Conservation (phyloP, 1,140 invertebrate genomes). For the Caenorhabditis brenneri region DNA sequence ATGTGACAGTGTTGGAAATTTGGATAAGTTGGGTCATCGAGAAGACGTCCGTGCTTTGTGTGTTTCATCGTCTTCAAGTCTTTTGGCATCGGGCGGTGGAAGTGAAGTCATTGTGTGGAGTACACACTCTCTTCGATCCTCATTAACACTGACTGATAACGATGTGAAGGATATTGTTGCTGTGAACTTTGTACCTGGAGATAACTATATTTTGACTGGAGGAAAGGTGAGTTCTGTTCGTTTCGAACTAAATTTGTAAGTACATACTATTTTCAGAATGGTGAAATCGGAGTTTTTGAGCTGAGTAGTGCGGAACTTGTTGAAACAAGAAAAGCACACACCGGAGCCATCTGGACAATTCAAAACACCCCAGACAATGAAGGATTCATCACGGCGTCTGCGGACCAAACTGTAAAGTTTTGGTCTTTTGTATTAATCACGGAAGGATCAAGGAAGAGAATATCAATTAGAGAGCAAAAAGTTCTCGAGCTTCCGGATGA, state of each 20-base stretch:
- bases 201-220: conserved; percentile 86
- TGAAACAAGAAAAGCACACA: conserved; percentile 77
- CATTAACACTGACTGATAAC: conserved; percentile 59
- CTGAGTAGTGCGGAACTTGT: conserved; percentile 40
- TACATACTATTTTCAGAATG: conserved; percentile 74
- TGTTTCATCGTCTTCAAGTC: conserved; percentile 83
- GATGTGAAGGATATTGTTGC: conserved; percentile 73
- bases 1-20: conserved; percentile 54
- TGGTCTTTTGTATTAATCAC: conserved; percentile 86
- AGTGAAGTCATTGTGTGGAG: conserved; percentile 52
- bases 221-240: conserved; percentile 75
- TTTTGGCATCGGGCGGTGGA: conserved; percentile 68
- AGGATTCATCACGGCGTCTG: conserved; percentile 76
- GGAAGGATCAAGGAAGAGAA: conserved; percentile 60
- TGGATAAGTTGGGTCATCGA: conserved; percentile 80
- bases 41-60: conserved; percentile 84
- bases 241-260: neutral
- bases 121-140: conserved; percentile 48
- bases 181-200: conserved; percentile 86
- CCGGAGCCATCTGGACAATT: conserved; percentile 79
- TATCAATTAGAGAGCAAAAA: conserved; percentile 53
- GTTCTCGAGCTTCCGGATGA: conserved; percentile 54
- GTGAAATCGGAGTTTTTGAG: conserved; percentile 77
- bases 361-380: conserved; percentile 45
- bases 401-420: conserved; percentile 88